Percentiles rank a stretch among this genome's conserved stretches.
These are phyloP conservation scores for Platyrinchus mystaceus DNA, from an alignment of 2,797 vertebrate species.

Conservation along the genomic window DNA sequence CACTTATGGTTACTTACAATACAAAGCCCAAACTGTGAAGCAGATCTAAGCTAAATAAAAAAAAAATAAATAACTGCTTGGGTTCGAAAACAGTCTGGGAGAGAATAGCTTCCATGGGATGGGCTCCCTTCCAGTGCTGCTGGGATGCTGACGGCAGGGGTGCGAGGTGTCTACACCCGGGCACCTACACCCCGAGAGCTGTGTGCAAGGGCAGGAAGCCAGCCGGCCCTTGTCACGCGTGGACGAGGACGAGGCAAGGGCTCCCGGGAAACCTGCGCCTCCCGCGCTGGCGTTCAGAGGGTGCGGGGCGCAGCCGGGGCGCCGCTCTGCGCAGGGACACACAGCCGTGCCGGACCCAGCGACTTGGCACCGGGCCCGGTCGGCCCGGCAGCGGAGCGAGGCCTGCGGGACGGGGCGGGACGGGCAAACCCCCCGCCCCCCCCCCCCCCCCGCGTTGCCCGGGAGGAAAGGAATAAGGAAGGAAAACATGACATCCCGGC, in stretches of 20 bases:
- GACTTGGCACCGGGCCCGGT: background rate
- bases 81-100: background rate
- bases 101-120: background rate
- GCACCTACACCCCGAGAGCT: background rate
- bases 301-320: background rate
- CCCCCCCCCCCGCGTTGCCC: accelerated
- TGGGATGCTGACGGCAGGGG: too few species aligned
- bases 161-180: background rate
- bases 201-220: accelerated
- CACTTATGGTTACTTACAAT: background rate
- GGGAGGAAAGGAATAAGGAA: background rate
- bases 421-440: background rate
- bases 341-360: background rate
- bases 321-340: background rate
- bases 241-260: accelerated
- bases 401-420: background rate
- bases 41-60: background rate
- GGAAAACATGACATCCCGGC: background rate
- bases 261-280: background rate
- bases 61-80: accelerated
- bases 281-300: accelerated
- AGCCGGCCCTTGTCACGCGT: accelerated
- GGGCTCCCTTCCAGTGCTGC: background rate
- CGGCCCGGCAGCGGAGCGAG: background rate
- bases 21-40: background rate